A percentile compares a stretch with the other conserved stretches of the same genome.
Conservation (phyloP, 2,797 vertebrate species). For the Macropus fuliginosus region DNA sequence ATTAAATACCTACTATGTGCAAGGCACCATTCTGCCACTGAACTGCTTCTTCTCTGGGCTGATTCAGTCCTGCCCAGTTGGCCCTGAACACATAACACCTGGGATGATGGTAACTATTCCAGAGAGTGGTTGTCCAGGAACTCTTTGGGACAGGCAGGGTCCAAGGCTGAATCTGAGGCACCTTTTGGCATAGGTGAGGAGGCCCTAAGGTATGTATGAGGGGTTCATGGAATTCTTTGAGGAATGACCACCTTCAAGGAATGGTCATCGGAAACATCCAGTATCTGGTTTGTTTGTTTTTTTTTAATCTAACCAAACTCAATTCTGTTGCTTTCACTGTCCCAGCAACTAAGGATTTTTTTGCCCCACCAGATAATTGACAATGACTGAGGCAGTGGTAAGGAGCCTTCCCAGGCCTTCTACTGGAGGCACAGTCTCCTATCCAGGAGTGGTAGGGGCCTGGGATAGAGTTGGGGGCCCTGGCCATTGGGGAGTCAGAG, state of each 20-base stretch:
- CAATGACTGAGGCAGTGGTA: background rate
- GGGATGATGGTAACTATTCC: background rate
- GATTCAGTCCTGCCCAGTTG: background rate
- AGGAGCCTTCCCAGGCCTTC: background rate
- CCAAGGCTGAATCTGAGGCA: too few relatives aligned
- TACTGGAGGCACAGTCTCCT: too few relatives aligned
- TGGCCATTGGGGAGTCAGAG: background rate
- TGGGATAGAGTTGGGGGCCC: background rate
- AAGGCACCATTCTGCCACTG: background rate
- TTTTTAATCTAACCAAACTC: background rate
- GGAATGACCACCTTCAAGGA: too few relatives aligned
- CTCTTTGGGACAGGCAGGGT: too few relatives aligned
- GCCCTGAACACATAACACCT: background rate
- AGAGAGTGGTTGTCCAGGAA: background rate
- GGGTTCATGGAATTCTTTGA: too few relatives aligned
- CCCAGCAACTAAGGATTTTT: background rate
- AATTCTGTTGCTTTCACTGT: background rate
- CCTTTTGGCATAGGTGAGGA: too few relatives aligned
- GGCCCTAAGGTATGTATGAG: too few relatives aligned
- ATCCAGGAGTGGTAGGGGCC: background rate
- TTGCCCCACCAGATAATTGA: background rate
- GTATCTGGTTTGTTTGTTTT: background rate
- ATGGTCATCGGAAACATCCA: background rate
- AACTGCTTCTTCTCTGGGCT: background rate
- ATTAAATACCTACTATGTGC: background rate